These are phyloP conservation scores for Ptychoptera contaminata DNA, from an alignment of 2,888 invertebrate genomes.

Conservation along the genomic window DNA sequence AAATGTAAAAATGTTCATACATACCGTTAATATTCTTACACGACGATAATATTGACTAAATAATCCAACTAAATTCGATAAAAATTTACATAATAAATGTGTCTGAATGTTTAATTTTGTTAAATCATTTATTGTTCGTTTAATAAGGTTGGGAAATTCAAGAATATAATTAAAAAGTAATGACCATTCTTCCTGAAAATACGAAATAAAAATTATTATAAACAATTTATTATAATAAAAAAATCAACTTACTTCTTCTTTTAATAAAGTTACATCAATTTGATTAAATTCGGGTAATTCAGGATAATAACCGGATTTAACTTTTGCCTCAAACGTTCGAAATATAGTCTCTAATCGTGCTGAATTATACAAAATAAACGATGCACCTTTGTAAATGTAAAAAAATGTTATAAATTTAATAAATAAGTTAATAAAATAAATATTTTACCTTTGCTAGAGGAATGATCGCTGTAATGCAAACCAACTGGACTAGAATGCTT, in stretches of 20 bases:
- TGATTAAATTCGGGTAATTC: slow-evolving; percentile 38
- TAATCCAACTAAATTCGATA: slow-evolving; percentile 43
- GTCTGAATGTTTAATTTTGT: slow-evolving; percentile 38
- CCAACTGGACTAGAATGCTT: slow-evolving; percentile 42
- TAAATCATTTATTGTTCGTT: slow-evolving; percentile 35
- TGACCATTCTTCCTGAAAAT: slow-evolving; percentile 61
- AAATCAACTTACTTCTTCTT: slow-evolving; percentile 40
- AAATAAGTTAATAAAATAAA: too few relatives aligned
- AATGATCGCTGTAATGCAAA: slow-evolving; percentile 20
- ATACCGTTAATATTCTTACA: slow-evolving; percentile 51
- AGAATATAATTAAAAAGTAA: slow-evolving; percentile 51
- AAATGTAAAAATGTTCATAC: slow-evolving; percentile 16
- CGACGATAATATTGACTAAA: slow-evolving; percentile 63
- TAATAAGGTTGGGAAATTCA: slow-evolving; percentile 44
- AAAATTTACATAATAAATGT: slow-evolving; percentile 46
- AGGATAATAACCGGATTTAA: slow-evolving; percentile 39
- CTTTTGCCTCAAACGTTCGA: slow-evolving; percentile 42
- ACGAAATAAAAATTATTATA: slow-evolving; percentile 7
- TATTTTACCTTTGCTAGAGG: slow-evolving; percentile 3
- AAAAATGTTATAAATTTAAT: slow-evolving; percentile 42
- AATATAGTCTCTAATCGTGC: slow-evolving; percentile 52
- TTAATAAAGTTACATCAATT: slow-evolving; percentile 45
- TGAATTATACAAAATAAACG: slow-evolving; percentile 64
- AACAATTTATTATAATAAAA: background rate
- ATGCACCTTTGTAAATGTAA: slow-evolving; percentile 43